Conservation (phyloP, 2,113 vertebrate genomes). For the Scopus umbretta region DNA sequence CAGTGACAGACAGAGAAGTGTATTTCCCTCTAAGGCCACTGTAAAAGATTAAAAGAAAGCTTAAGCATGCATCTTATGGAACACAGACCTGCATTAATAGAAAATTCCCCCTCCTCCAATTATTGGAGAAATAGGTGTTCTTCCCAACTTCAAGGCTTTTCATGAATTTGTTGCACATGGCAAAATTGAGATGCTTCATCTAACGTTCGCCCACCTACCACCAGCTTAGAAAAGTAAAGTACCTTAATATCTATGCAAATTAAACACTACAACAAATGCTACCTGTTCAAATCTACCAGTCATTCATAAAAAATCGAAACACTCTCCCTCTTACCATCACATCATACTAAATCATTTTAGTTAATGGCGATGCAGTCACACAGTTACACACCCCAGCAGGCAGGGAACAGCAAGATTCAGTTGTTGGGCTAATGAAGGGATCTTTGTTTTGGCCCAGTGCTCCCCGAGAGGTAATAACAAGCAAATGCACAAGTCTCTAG, state of each 20-base stretch:
- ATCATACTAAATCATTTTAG: background rate
- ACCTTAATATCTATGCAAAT: background rate
- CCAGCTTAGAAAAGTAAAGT: background rate
- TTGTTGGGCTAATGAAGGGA: background rate
- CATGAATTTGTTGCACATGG: background rate
- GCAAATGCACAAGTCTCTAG: background rate
- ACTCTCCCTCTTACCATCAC: background rate
- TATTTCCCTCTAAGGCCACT: background rate
- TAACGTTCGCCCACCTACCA: background rate
- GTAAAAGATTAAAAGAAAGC: background rate
- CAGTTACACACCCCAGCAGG: background rate
- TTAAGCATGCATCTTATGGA: background rate
- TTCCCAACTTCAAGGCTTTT: background rate
- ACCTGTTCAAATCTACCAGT: background rate
- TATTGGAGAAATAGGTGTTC: background rate
- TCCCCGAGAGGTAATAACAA: background rate
- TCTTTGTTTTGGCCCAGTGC: background rate
- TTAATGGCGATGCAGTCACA: fast-evolving
- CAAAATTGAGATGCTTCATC: background rate
- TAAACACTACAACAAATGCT: background rate
- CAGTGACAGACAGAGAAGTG: background rate
- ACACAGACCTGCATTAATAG: background rate
- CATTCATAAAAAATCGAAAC: background rate
- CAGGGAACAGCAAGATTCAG: background rate
- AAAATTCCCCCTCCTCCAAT: background rate